Base-by-base conservation (phyloP, 2,888 invertebrate genomes). In the Cephus spinipes region DNA sequence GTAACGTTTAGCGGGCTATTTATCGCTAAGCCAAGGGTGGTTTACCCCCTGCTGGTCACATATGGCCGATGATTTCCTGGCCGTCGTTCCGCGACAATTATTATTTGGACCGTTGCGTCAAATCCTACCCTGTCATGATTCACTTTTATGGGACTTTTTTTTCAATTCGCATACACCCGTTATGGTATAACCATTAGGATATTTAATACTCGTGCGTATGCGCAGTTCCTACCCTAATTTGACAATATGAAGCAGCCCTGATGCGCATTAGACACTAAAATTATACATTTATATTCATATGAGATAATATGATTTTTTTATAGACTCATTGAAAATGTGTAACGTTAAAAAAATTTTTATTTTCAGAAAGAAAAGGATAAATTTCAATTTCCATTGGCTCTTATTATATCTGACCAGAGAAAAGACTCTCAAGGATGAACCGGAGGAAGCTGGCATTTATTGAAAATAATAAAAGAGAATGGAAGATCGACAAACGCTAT, bases 1-100 rank as follows among this genome's bases (percentile, higher is more conserved):
- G 71, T n/a, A 15, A 55, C 73, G 74, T 32, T 55, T 55, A 55
- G 55, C 55, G 55, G 55, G 81, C 82, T 83, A 86, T 86, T 86
- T 86, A 84, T 84, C 81, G 83, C 82, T 77, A 81, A 81, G 84
- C 85, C 84, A 85, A 83, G 85, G 82, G 80, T 83, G 74, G 84
- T 83, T 88, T 85, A 84, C 87, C 88, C 87, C 88, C 89, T 83
- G 86, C 83, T 82, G 87, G 79, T 88, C 89, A 84, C 90, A 90
- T 90, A 90, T 90, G 90, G 77, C 83, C 83, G 83, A 85, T 83
- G 84, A 88, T 87, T 87, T 85, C 83, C 83, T 83, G 81, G 82
- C 81, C 77, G 81, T 81, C 84, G 84, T 83, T 84, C 82, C 81
- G 80, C 81, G 77, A 83, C 87, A 83, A 88, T 87, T 87, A 87